Evolutionary conservation across 2,888 invertebrate species (phyloP), one percentile per base, ranked within the genome.

Genomic region (Apodemia duryi): DNA sequence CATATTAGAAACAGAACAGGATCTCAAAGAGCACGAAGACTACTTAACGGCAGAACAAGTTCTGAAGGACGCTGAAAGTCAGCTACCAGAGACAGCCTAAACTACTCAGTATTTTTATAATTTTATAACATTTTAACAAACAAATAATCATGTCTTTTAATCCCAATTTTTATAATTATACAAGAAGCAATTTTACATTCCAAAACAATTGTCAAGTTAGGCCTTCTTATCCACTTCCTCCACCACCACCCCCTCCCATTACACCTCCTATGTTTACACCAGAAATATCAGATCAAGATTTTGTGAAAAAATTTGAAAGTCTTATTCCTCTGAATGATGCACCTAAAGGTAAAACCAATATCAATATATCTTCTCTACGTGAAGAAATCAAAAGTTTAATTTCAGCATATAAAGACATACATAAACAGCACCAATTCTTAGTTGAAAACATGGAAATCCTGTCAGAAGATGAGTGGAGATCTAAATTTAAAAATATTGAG

Each of bases 21-120:
- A 97, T 77, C 93, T 97, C n/a, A 94, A 94, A 77, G 95, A 95
- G 70, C 84, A 93, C 28, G 95, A 95, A 76, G 96, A 95, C 68
- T 98, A 95, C 76, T 79, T 84, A 41, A 87, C 94, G 9, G 98
- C 98, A 0, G 77, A 93, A 68, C 92, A 94, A 82, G 89, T 95
- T 13, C 82, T 97, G 4, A 93, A 93, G 73, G 96, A 95, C 67
- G 94, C 95, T 1, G 93, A 94, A 75, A 74, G 80, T n/a, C 93
- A 94, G 74, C 82, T 94, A 63, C 91, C 93, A 0, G 86, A 91
- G 64, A 73, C 82, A 60, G 74, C 78, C 76, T 77, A 74, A 70
- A 65, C 66, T 67, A 75, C 63, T 64, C 69, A 72, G 70, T 73
- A 68, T 67, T 70, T 68, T 77, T 72, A 76, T 75, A 73, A 49